Base-by-base conservation (phyloP, 1,140 invertebrate genomes). In the Drosophila subpulchrella region DNA sequence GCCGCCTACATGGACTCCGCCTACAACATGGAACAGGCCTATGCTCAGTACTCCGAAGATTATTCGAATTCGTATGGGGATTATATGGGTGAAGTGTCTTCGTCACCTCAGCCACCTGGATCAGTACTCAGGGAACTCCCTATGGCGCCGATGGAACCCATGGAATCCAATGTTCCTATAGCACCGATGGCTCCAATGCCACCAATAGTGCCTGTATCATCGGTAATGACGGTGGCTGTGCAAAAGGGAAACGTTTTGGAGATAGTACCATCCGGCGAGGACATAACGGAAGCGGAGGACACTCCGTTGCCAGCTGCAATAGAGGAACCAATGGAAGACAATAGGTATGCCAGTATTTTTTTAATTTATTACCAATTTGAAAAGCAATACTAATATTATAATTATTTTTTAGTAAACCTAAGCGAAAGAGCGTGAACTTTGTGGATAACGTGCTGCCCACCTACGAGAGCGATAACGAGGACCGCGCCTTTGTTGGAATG, bases 221-320 rank as follows among this genome's bases (percentile, higher is more conserved):
- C 75, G 27, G 30, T 51, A 12, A 10, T n/a, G 4, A 51, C 90
- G 0, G 88, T 92, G 38, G 89, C 89, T 3, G 91, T 92, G 12
- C 91, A 91, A 20, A 92, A 92, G 44, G 91, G 91, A 2, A 92
- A 92, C 56, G 91, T 92, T 0, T 42, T 92, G 51, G 91, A 92
- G 67, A 92, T 92, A 36, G 91, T 92, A 12, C 91, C 91, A n/a
- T 58, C 58, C 0, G n/a, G 50, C 27, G 75, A 61, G 12, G 46
- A 51, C 0, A 27, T 44, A 8, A 30, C 47, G 20, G 44, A 65
- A 32, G 32, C 53, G 12, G 42, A 55, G 1, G n/a, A 34, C 0
- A 54, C 7, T 3, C 24, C 41, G 4, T 24, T 60, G 54, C 44
- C 74, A 15, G 30, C 20, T 44, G n/a, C 38, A 39, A 24, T 32